Base-by-base conservation (phyloP, 2,113 vertebrate genomes). In the Sialia sialis region DNA sequence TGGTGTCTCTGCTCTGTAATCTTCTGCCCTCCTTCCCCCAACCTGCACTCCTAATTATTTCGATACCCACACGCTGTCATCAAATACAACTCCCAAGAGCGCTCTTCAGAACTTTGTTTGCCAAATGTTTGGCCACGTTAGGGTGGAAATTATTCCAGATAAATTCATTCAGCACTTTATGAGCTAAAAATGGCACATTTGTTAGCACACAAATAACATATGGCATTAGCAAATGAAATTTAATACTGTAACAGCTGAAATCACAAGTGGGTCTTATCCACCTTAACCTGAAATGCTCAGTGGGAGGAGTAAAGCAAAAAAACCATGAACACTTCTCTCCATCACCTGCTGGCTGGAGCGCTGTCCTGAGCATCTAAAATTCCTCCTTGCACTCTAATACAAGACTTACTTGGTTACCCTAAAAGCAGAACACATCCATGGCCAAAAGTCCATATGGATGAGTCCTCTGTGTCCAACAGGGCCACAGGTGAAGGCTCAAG, bases 261-360 rank as follows among this genome's bases (percentile, higher is more conserved):
- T 56, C 55, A 30, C 73, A 64, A 75, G 68, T 18, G 38, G 8
- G 44, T 36, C 76, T 76, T 36, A 41, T 26, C 48, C 70, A 82
- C 70, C 87, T 89, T 20, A 32, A 58, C 58, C 79, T 90, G 88
- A 58, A 58, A 69, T 13, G 63, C 23, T 62, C 75, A 21, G 36
- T 11, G 49, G 66, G 48, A 46, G 67, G 75, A 62, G 38, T 4
- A 44, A 62, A 56, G 51, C 36, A 32, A 52, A 69, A 48, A 46
- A 48, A 12, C 8, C 51, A 19, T 5, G 11, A 17, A 20, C 36
- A 13, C 19, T 54, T 66, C 21, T 7, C 17, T 60, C 36, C 22
- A 9, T 1, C 0, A 1, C 56, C 6, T 1, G 2, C 9, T 60
- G 87, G 46, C 77, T 58, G 16, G 18, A 41, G 30, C 0, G 0